Conservation (phyloP, 1,140 invertebrate genomes). For the Trigoniulus corallinus region DNA sequence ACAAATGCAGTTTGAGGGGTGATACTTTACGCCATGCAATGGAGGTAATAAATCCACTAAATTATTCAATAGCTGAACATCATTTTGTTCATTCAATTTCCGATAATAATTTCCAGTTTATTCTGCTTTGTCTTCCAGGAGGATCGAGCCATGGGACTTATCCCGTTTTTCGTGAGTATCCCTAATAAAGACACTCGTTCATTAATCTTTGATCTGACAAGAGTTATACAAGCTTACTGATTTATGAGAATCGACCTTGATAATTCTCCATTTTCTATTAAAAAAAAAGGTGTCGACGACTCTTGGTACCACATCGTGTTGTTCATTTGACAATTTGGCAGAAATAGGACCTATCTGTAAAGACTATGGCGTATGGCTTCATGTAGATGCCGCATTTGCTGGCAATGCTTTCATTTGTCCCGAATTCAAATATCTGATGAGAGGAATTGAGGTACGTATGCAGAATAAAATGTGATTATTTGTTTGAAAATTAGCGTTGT, state of each 20-base stretch:
- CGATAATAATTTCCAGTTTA: too few species aligned
- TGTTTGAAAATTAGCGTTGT: background rate
- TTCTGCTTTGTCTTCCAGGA: conserved; percentile 73
- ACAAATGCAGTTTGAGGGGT: conserved; percentile 76
- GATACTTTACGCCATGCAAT: conserved; percentile 52
- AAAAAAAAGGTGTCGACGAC: conserved; percentile 26
- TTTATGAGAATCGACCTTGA: too few species aligned
- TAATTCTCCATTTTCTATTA: too few species aligned
- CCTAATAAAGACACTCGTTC: too few species aligned
- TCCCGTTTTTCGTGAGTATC: conserved; percentile 91
- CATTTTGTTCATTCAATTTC: background rate
- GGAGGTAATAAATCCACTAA: background rate
- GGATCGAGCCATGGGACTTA: conserved; percentile 71
- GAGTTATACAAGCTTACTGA: too few species aligned
- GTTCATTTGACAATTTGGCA: conserved; percentile 76
- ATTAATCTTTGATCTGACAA: too few species aligned
- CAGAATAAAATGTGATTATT: too few species aligned
- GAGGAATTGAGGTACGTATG: conserved; percentile 47
- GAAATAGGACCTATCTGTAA: conserved; percentile 79
- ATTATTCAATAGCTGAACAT: background rate
- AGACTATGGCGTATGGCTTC: conserved; percentile 55
- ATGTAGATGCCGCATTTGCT: conserved; percentile 63
- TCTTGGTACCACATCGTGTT: conserved; percentile 86
- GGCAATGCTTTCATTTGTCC: conserved; percentile 89
- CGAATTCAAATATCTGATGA: conserved; percentile 65